Evolutionary conservation across 1,140 invertebrate genomes (phyloP), one percentile per base, ranked within the genome.

Genomic region (Drusus annulatus): DNA sequence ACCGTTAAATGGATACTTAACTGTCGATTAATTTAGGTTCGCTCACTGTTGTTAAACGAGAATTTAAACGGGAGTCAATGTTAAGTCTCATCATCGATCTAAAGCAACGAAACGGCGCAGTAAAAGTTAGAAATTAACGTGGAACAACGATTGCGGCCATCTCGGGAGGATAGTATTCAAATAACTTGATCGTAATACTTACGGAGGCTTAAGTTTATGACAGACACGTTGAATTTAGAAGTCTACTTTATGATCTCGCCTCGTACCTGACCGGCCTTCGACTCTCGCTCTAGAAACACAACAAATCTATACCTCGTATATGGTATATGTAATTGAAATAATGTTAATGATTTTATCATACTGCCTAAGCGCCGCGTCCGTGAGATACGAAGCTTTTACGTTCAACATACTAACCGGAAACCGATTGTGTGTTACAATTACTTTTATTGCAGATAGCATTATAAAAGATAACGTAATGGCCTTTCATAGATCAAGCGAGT

Each of bases 101-200:
- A 28, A 52, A 52, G 5, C 68, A 52, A 52, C 7, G 45, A 52
- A 71, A 51, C 16, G 50, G 68, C 8, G 10, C 19, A 71, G 51
- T 71, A 71, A 71, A 71, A 50, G 36, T 8, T 51, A 19, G 45
- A 15, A 52, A 76, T 76, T 76, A 63, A 52, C 56, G 25, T 25
- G 60, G 23, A 76, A 60, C 63, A 60, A 76, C 23, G 31, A 51
- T 36, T 1, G 74, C 3, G 36, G 31, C 74, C 36, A 63, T 76
- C 60, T 21, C 28, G 68, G 21, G 19, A 52, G 50, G 50, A 21
- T 23, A 25, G 36, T 45, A 54, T 78, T 78, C 17, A 69, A 78
- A 78, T 78, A 78, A 78, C 58, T 78, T 51, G 62, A 68, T 78
- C 19, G 62, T 65, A 78, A 69, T 78, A 69, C 65, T 78, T 65